A percentile compares a stretch with the other conserved stretches of the same genome.
phyloP scores from a whole-genome alignment of 2,113 vertebrate species.

The Antigone vipio region DNA sequence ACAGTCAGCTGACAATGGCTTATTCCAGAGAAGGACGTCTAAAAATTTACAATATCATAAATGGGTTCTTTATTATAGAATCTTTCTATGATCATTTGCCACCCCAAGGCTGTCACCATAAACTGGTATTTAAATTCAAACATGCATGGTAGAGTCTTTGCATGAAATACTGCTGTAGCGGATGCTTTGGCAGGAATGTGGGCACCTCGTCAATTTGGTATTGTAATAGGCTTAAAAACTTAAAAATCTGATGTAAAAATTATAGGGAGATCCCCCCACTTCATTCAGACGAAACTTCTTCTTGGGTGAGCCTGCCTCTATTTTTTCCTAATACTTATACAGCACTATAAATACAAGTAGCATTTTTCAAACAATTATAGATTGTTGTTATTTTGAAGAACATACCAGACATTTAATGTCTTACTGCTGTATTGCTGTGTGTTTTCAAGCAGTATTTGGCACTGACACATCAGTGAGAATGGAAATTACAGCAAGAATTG shows the following conservation, averaged over 20 bases:
- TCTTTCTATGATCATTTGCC: neutral
- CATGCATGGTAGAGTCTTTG: neutral
- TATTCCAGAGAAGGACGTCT: neutral
- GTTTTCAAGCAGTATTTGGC: neutral
- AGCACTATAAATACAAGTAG: neutral
- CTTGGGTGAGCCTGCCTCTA: neutral
- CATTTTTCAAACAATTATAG: neutral
- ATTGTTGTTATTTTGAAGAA: neutral
- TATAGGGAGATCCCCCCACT: neutral
- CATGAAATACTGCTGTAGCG: neutral
- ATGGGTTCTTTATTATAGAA: neutral
- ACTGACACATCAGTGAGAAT: neutral
- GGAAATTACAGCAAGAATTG: slow-evolving; percentile 9
- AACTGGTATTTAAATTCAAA: neutral
- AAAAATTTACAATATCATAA: neutral
- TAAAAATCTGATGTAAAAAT: neutral
- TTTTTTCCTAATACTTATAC: neutral
- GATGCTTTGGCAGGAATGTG: neutral
- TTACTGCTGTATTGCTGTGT: neutral
- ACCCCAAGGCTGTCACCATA: neutral
- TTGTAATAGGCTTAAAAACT: neutral
- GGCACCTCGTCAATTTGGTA: neutral
- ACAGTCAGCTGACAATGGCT: neutral
- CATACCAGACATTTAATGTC: neutral
- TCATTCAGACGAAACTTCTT: neutral